phyloP scores from a whole-genome alignment of 1,140 invertebrate species.

The Sitobion miscanthi region DNA sequence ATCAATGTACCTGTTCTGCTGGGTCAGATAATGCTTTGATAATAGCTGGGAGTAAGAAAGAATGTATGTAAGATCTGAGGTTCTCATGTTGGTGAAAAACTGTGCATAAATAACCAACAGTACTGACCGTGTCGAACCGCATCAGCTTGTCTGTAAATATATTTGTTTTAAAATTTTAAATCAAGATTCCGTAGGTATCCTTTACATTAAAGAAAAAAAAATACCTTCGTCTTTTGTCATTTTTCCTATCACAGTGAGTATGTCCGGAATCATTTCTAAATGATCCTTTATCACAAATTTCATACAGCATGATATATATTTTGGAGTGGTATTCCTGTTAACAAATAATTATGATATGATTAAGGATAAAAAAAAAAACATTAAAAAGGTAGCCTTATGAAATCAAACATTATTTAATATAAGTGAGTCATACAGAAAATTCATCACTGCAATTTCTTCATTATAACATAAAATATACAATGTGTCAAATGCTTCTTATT shows the following conservation, averaged over 20 bases:
- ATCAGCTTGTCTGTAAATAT: conserved; percentile 37
- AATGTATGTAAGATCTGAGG: conserved; percentile 22
- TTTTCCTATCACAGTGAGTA: conserved; percentile 50
- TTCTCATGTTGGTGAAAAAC: conserved; percentile 48
- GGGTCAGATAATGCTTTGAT: conserved; percentile 33
- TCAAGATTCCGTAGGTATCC: background rate
- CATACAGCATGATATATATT: conserved; percentile 52
- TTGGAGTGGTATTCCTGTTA: conserved; percentile 48
- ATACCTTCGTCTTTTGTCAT: conserved; percentile 56
- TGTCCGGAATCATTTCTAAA: conserved; percentile 56
- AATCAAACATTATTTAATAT: background rate
- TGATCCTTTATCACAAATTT: conserved; percentile 56
- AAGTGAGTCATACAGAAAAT: background rate
- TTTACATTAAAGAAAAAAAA: background rate
- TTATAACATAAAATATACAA: background rate
- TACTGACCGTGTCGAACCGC: conserved; percentile 43
- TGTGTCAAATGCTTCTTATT: background rate
- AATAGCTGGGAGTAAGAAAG: conserved; percentile 45
- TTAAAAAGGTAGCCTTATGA: background rate
- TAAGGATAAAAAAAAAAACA: background rate
- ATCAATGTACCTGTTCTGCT: conserved; percentile 33
- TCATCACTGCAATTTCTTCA: background rate
- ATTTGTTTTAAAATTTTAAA: background rate
- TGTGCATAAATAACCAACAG: conserved; percentile 54
- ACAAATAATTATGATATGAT: background rate